Percentiles rank a stretch among this genome's conserved stretches.
Evolutionary conservation across 2,888 invertebrate species (phyloP).

Genomic region (Drepanosiphum platanoidis): DNA sequence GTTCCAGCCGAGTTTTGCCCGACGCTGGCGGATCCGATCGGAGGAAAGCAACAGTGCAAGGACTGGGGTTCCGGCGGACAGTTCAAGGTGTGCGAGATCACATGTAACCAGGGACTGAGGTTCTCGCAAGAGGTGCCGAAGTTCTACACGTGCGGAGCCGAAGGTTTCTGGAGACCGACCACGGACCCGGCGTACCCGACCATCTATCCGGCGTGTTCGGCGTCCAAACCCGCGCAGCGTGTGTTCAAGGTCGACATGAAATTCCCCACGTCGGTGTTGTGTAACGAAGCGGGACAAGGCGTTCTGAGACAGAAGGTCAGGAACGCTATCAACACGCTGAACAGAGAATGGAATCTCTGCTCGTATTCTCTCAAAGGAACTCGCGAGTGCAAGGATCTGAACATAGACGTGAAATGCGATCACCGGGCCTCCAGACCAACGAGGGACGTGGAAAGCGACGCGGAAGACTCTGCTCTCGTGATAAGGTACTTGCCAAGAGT

Average conservation of each 20-base stretch:
- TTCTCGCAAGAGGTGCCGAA: slow-evolving; percentile 95
- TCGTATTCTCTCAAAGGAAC: slow-evolving; percentile 88
- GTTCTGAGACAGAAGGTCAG: slow-evolving; percentile 89
- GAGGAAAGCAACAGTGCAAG: slow-evolving; percentile 90
- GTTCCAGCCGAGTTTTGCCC: slow-evolving; percentile 89
- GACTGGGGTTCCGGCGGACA: slow-evolving; percentile 97
- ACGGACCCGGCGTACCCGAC: slow-evolving; percentile 80
- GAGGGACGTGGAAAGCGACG: slow-evolving; percentile 68
- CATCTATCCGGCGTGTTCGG: slow-evolving; percentile 93
- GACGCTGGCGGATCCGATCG: slow-evolving; percentile 85
- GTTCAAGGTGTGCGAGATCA: slow-evolving; percentile 93
- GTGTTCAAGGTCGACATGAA: slow-evolving; percentile 93
- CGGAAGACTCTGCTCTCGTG: slow-evolving; percentile 83
- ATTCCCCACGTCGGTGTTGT: slow-evolving; percentile 95
- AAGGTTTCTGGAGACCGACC: slow-evolving; percentile 97
- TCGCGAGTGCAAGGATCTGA: slow-evolving; percentile 88
- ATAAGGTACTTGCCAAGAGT: slow-evolving; percentile 78
- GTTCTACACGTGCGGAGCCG: slow-evolving; percentile 97
- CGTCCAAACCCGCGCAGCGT: slow-evolving; percentile 89
- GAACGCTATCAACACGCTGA: slow-evolving; percentile 87
- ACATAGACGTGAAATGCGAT: slow-evolving; percentile 91
- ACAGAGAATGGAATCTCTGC: slow-evolving; percentile 97
- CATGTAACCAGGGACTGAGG: slow-evolving; percentile 83
- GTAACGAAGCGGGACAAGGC: slow-evolving; percentile 94
- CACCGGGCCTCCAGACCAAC: slow-evolving; percentile 73